Evolutionary conservation across 2,113 vertebrate species (phyloP), one percentile per base, ranked within the genome.

Genomic region (Mobula hypostoma): DNA sequence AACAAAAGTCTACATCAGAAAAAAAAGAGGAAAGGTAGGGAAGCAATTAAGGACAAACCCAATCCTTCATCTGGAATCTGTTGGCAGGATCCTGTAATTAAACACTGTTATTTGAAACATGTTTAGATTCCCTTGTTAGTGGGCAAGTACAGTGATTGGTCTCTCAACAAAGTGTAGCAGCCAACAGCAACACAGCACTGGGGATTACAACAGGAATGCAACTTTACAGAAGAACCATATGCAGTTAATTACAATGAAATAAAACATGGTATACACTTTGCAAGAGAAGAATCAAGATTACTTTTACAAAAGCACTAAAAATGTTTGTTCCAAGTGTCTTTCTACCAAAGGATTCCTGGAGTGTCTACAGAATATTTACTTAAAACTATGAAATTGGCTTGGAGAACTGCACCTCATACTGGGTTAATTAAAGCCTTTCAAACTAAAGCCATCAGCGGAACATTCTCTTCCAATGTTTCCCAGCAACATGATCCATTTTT

Each of bases 211-310:
- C 29, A 90, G 15, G 63, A 90, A 61, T 90, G 61, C 27, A 66
- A 63, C 58, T 90, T 66, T 66, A 66, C 14, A 32, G 29, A 88
- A 14, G 61, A 90, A 90, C 85, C 61, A 90, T 66, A 5, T 90
- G 85, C 29, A 32, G n/a, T 68, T 90, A 88, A 85, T 85, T 85
- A 85, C 56, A 58, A 27, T 8, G 48, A 85, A 85, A 85, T 85
- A 11, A 85, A 61, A 32, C 58, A 66, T 29, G 66, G 5, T 66
- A 32, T n/a, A 90, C 14, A 90, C 36, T 88, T 66, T 90, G 17
- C 27, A 90, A 66, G 12, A 68, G 61, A 90, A 74, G 66, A 63
- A 66, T 32, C 24, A 19, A 90, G 66, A 68, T 88, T 63, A 15
- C 6, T 88, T 90, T 85, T 58, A 88, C 61, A 5, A 88, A 90